Percentiles rank a stretch among this genome's conserved stretches.
phyloP scores from a whole-genome alignment of 23 tunicate species.

The Halocynthia aurantium region DNA sequence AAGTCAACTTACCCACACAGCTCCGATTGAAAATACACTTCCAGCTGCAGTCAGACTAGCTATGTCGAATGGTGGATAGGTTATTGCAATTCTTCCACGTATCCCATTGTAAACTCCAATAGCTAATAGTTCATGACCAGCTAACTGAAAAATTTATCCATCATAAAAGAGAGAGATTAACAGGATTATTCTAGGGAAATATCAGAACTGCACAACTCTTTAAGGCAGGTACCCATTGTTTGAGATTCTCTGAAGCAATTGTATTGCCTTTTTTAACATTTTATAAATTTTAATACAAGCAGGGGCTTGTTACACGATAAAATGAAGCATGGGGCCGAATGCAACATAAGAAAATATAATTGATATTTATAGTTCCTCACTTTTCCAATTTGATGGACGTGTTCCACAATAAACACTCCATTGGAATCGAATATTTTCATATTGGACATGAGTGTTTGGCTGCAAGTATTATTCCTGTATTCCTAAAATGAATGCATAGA shows the following conservation, averaged over 20 bases:
- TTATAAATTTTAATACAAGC: too few species aligned
- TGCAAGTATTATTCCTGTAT: constrained; percentile 22
- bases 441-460: background rate
- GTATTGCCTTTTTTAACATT: too few species aligned
- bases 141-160: too few species aligned
- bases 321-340: too few species aligned
- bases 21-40: constrained; percentile 32
- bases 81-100: constrained; percentile 21
- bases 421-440: constrained; percentile 27
- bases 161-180: too few species aligned
- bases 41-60: constrained; percentile 17
- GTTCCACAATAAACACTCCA: constrained; percentile 34
- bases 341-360: too few species aligned
- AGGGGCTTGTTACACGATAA: too few species aligned
- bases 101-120: constrained; percentile 44
- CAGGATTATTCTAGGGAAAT: too few species aligned
- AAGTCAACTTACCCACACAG: constrained; percentile 33
- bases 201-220: too few species aligned
- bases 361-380: too few species aligned
- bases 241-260: too few species aligned
- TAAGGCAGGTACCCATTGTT: too few species aligned
- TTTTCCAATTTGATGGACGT: constrained; percentile 22
- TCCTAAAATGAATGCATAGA: constrained; percentile 2
- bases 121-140: constrained; percentile 27
- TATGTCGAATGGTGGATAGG: constrained; percentile 35